Percentiles rank a stretch among this genome's conserved stretches.
Evolutionary conservation across 53 echinoderm and acorn worm genomes (phyloP).

Genomic region (Hippasteria phrygiana): DNA sequence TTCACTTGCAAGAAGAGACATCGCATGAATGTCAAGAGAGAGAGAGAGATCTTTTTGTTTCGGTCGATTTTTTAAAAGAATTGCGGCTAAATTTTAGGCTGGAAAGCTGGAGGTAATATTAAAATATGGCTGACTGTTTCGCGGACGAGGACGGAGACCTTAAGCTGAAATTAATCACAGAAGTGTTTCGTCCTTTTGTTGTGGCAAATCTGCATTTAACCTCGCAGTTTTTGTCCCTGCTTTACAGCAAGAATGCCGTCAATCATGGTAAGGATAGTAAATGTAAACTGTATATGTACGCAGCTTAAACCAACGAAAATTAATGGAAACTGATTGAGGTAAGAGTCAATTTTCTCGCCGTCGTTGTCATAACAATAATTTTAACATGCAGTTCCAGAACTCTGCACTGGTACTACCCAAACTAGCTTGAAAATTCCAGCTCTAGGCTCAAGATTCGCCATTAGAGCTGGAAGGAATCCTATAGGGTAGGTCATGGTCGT

Average conservation of each 20-base stretch:
- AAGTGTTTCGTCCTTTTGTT: slow-evolving; percentile 18
- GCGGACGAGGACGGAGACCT: slow-evolving; percentile 12
- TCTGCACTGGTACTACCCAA: neutral
- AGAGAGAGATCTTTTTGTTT: no score
- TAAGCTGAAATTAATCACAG: slow-evolving; percentile 14
- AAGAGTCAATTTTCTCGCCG: neutral
- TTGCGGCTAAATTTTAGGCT: neutral
- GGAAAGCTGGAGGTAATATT: neutral
- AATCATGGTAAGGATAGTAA: neutral
- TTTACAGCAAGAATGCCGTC: neutral
- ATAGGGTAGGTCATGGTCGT: no score
- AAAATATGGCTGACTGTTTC: neutral
- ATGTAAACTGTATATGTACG: neutral
- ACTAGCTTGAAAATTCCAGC: no score
- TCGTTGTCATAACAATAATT: no score
- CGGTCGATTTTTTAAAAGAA: no score
- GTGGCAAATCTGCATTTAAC: neutral
- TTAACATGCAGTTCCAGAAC: neutral
- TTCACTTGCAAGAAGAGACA: no score
- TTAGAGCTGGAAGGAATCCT: no score
- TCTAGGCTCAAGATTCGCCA: no score
- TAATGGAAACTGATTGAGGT: neutral
- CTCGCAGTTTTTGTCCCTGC: slow-evolving; percentile 1
- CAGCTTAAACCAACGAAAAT: neutral
- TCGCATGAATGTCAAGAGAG: neutral